These are phyloP conservation scores for Megamerina dolium DNA, from an alignment of 2,888 invertebrate species.

Conservation along the genomic window DNA sequence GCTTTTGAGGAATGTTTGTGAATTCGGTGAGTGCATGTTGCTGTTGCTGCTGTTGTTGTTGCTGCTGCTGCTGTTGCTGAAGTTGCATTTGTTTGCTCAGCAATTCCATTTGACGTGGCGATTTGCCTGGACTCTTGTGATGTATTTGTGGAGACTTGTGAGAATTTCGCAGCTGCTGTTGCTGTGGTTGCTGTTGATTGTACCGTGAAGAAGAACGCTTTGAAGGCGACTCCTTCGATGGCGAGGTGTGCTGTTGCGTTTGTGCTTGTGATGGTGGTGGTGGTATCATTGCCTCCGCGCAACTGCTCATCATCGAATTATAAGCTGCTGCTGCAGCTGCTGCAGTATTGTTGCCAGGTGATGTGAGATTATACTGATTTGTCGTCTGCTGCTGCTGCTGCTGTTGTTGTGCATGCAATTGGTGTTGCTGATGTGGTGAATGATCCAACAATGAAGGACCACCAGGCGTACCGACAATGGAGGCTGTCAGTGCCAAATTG, in stretches of 20 bases:
- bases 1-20: slow-evolving; percentile 36
- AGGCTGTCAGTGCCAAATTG: slow-evolving; percentile 73
- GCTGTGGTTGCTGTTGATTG: slow-evolving; percentile 31
- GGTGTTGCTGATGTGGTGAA: slow-evolving; percentile 29
- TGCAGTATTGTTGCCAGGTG: too few species aligned
- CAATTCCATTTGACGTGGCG: slow-evolving; percentile 58
- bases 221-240: slow-evolving; percentile 37
- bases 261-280: slow-evolving; percentile 18
- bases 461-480: slow-evolving; percentile 63
- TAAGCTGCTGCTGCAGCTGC: slow-evolving; percentile 22
- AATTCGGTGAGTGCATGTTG: slow-evolving; percentile 24
- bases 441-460: slow-evolving; percentile 23
- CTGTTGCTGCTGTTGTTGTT: slow-evolving; percentile 17
- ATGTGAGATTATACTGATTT: slow-evolving; percentile 28
- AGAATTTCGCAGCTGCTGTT: slow-evolving; percentile 24
- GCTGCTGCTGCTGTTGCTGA: slow-evolving; percentile 31
- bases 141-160: slow-evolving; percentile 56
- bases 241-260: slow-evolving; percentile 25
- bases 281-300: slow-evolving; percentile 29
- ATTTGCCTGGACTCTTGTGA: slow-evolving; percentile 63
- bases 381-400: slow-evolving; percentile 20
- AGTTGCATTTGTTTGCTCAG: slow-evolving; percentile 32
- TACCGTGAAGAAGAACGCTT: slow-evolving; percentile 38
- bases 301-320: slow-evolving; percentile 28
- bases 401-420: slow-evolving; percentile 18